A percentile compares a stretch with the other conserved stretches of the same genome.
Conservation (phyloP, 1,140 invertebrate species). For the Drosophila ercepeae region DNA sequence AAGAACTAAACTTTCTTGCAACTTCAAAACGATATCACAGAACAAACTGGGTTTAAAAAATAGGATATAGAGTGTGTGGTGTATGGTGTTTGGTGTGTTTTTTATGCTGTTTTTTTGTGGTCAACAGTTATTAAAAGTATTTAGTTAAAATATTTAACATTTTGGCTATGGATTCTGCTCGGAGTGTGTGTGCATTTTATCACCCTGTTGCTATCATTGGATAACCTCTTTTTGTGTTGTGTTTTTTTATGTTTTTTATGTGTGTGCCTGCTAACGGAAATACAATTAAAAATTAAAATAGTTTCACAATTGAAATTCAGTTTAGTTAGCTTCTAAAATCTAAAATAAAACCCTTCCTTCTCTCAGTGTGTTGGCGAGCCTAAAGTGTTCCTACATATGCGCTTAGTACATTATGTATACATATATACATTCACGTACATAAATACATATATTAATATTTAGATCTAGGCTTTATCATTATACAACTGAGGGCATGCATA, state of each 20-base stretch:
- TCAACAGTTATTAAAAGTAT: constrained; percentile 32
- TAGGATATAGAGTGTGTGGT: constrained; percentile 1
- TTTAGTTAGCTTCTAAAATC: constrained; percentile 27
- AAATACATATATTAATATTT: constrained; percentile 26
- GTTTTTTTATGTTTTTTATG: no score
- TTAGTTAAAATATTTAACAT: constrained; percentile 35
- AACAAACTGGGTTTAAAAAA: constrained; percentile 55
- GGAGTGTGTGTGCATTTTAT: neutral
- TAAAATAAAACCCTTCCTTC: constrained; percentile 27
- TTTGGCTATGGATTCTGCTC: constrained; percentile 35
- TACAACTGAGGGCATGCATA: constrained; percentile 40
- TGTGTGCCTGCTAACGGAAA: constrained; percentile 24
- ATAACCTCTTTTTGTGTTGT: constrained; percentile 22
- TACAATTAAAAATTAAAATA: constrained; percentile 22
- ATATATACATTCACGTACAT: no score
- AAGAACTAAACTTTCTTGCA: constrained; percentile 58
- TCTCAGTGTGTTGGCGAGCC: constrained; percentile 61
- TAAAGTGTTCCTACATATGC: constrained; percentile 77
- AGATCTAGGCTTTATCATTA: constrained; percentile 44
- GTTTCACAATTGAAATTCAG: constrained; percentile 32
- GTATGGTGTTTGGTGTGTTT: constrained; percentile 2
- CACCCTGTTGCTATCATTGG: constrained; percentile 9
- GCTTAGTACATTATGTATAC: constrained; percentile 54
- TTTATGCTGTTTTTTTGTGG: neutral
- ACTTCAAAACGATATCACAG: constrained; percentile 69